Evolutionary conservation across 64 coral and sea anemone species (phyloP), one percentile per base, ranked within the genome.

Genomic region (Pocillopora damicornis): DNA sequence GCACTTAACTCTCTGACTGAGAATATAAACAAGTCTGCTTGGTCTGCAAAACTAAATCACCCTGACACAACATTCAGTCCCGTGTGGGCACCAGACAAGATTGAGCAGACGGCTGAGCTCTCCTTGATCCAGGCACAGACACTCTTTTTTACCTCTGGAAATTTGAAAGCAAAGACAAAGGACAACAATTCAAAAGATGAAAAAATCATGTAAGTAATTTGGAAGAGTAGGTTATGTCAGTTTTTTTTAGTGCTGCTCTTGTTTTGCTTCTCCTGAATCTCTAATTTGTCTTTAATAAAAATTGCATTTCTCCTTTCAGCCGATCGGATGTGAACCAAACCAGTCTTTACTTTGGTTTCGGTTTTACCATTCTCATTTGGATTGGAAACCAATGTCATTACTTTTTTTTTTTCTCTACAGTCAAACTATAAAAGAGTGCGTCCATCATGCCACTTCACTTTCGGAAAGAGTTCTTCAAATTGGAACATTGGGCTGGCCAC

Each of bases 1-100:
- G 88, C 93, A 35, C 91, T 99, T 23, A 95, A 92, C 82, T 89
- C 93, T 22, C 74, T 99, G 35, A 88, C 93, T 63, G 97, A 99
- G 79, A 95, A 72, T 77, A 80, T 95, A 15, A 79, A 38, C 58
- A 95, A 95, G 64, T 99, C 87, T 67, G 63, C 88, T 0, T 99
- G 97, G 97, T 78, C 90, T 56, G 78, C 74, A 25, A 75, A 71
- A 38, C 37, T 59, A 13, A 69, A 86, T 67, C 82, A 84, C 26
- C 87, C 90, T 14, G 93, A 93, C 68, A 37, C 71, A 35, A 79
- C 93, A 64, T 93, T 99, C 67, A 95, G 78, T 61, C 97, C 93
- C 76, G 58, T 63, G 12, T 99, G 97, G 97, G 90, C 75, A 37
- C 73, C 83, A 13, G 65, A 68, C 11, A 88, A 95, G 65, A 88